Base-by-base conservation (phyloP, 1,140 invertebrate genomes). In the Lutraria rhynchaena region DNA sequence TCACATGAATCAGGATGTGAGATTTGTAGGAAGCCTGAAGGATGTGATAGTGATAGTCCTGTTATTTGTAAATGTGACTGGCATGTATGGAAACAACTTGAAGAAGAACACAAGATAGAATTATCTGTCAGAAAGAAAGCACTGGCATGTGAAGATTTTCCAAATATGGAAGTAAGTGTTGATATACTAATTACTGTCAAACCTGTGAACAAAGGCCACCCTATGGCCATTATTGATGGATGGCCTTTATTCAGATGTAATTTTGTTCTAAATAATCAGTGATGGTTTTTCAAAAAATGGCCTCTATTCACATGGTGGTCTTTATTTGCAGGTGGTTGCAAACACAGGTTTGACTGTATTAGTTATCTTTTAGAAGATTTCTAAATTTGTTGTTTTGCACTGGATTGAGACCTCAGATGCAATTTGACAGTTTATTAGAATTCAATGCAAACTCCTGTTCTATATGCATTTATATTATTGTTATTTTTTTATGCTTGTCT, bases 31-130 rank as follows among this genome's bases (percentile, higher is more conserved):
- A 74, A 27, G 1, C n/a, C 58, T 1, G 27, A 9, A 0, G 55
- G 57, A 3, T 74, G 71, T 44, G 33, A 19, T 7, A 46, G 44
- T 1, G 24, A 53, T 3, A 3, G 55, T 41, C 15, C 22, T 3
- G 24, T 17, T n/a, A 35, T 3, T 17, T 74, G 71, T 58, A 13
- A 19, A 44, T 74, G 71, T 60, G 19, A 57, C 0, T 57, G 53
- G 55, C 37, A 58, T 27, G 15, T 41, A 44, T 22, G 24, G 15
- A 31, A 74, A 44, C 27, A 13, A 17, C 15, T 58, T 1, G 33
- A 35, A 33, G 5, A 74, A 9, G 51, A 74, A 44, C 51, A 74
- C 24, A 74, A 74, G 33, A n/a, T 74, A 15, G 71, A 74, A 27
- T 3, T 74, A 13, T 24, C 53, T 15, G 5, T 60, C 15, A 41